Base-by-base conservation (phyloP, 2,888 invertebrate genomes). In the Torymus tubicola region DNA sequence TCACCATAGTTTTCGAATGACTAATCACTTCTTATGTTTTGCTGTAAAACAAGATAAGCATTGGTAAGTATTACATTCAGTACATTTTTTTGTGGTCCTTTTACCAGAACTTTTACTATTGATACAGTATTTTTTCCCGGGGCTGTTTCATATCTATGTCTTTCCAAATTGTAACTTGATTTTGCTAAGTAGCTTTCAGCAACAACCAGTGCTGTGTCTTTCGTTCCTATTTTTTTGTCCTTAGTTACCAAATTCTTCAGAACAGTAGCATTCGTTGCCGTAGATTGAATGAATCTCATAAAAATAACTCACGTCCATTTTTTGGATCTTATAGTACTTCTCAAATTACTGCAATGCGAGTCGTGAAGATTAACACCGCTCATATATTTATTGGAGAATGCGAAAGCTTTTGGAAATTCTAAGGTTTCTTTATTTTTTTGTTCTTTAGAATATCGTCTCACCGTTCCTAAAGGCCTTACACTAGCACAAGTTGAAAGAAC, bases 351-450 rank as follows among this genome's bases (percentile, higher is more conserved):
- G 68, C 80, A 80, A 55, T 82, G 77, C 58, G 31, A 12, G 72
- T 82, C 80, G 52, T 77, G 76, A 1, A 72, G 18, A 77, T 80
- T 77, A 8, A 80, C 77, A 16, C 77, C 80, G n/a, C 77, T 70
- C 77, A 77, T 82, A 31, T 68, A 80, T 31, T 61, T 14, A 68
- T 82, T 82, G 42, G 80, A 80, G 14, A 52, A 12, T 10, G 21
- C 31, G 58, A 82, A 77, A 21, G 68, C 73, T 50, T 53, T 67
- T 5, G 77, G 73, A 52, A 76, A 82, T 12, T 11, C 16, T 70
- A 82, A 63, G 12, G 13, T 55, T 2, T 12, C 68, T 68, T 63
- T 81, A 21, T 55, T 57, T 70, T 70, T 58, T 2, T 14, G n/a
- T 60, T 60, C 18, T 2, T 60, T 71, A n/a, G 60, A 71, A 71